Percentiles rank a stretch among this genome's conserved stretches.
Evolutionary conservation across 2,888 invertebrate genomes (phyloP).

Genomic region (Pyrocoelia pectoralis): DNA sequence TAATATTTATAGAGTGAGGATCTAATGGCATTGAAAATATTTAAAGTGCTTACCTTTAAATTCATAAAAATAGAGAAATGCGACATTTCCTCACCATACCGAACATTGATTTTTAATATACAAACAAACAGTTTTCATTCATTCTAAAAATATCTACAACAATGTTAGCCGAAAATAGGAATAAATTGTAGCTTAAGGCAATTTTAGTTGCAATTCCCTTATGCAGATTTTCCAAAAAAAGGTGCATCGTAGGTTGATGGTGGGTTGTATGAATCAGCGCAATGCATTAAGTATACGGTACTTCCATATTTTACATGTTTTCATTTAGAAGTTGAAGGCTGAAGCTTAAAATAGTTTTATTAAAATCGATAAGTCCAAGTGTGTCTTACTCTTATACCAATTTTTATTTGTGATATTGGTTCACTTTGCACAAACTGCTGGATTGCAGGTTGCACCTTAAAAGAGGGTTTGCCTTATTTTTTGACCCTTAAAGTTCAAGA

Average conservation of each 20-base stretch:
- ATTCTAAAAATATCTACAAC: too few relatives aligned
- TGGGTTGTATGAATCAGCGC: constrained; percentile 5
- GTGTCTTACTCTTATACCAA: too few relatives aligned
- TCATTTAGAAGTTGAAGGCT: neutral
- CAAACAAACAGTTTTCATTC: too few relatives aligned
- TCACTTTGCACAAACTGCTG: too few relatives aligned
- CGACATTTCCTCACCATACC: too few relatives aligned
- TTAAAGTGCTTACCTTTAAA: too few relatives aligned
- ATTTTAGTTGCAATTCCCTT: neutral
- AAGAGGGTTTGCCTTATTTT: too few relatives aligned
- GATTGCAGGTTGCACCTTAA: too few relatives aligned
- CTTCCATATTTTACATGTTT: neutral
- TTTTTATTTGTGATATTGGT: too few relatives aligned
- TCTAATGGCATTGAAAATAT: neutral
- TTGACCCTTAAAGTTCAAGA: too few relatives aligned
- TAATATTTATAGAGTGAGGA: neutral
- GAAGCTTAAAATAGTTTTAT: neutral
- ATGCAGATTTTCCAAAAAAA: neutral
- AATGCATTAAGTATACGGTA: neutral
- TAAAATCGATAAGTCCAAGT: neutral
- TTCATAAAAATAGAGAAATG: too few relatives aligned
- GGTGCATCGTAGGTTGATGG: neutral
- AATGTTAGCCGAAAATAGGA: neutral
- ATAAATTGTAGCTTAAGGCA: neutral
- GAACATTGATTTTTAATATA: too few relatives aligned